Percentiles rank a stretch among this genome's conserved stretches.
These are phyloP conservation scores for Epizoanthus stellaris DNA, from an alignment of 92 coral and sea anemone species.

Conservation along the genomic window DNA sequence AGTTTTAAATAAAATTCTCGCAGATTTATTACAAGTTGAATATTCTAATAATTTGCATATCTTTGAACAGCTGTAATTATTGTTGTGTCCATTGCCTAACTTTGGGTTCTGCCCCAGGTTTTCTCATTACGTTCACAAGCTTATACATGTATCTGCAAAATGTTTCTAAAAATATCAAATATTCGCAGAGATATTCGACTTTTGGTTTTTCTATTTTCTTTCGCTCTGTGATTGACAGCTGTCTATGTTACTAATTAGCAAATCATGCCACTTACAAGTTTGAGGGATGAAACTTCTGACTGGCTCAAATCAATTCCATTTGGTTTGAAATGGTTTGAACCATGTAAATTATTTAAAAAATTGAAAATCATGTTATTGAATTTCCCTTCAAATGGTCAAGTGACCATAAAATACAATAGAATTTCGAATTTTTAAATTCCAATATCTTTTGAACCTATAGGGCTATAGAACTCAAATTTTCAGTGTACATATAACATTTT, in stretches of 20 bases:
- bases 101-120: not conserved
- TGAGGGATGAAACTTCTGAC: not conserved
- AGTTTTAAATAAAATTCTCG: not conserved
- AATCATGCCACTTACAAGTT: not conserved
- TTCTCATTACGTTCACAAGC: not conserved
- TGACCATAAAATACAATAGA: not conserved
- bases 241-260: too few relatives aligned
- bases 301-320: constrained; percentile 3
- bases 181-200: too few relatives aligned
- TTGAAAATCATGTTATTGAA: not conserved
- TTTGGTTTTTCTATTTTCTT: too few relatives aligned
- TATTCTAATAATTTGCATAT: not conserved
- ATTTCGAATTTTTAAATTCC: not conserved
- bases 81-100: constrained; percentile 7
- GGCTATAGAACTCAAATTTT: not conserved
- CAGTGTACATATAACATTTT: not conserved
- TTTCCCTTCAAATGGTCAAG: not conserved
- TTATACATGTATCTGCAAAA: not conserved
- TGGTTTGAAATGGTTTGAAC: not conserved
- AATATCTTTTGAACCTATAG: not conserved
- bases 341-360: not conserved
- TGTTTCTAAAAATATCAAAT: too few relatives aligned
- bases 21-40: not conserved
- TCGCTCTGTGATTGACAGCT: too few relatives aligned
- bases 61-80: not conserved